Base-by-base conservation (phyloP, 2,113 vertebrate species). In the Promerops cafer region DNA sequence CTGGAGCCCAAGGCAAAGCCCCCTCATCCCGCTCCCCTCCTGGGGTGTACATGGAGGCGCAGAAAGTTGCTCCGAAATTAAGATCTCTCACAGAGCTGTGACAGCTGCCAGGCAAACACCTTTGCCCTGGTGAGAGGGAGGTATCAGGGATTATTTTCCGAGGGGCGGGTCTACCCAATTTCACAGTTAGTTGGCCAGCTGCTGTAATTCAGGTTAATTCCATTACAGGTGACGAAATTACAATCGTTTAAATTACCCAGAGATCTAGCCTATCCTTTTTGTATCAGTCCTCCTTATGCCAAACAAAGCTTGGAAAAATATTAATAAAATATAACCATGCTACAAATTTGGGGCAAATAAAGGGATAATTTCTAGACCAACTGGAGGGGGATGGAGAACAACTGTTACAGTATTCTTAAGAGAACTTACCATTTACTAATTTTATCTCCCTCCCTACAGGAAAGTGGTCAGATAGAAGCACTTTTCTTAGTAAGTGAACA, bases 21-120 rank as follows among this genome's bases (percentile, higher is more conserved):
- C 23, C 10, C 63, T 18, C 9, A 16, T 21, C 33, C 50, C 40
- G 3, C 30, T 10, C 11, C 28, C 5, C 26, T 56, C 42, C 42
- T 16, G 6, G 11, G 1, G 6, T 3, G 74, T 2, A 3, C 13
- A 4, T 1, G n/a, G n/a, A 26, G 69, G 17, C 28, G 16, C 54
- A 28, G n/a, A 53, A 75, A 76, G 53, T n/a, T 44, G 22, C 63
- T 81, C 35, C 2, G 50, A 45, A 50, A 5, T 11, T 3, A 20
- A 19, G 11, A 2, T 30, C 11, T 47, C 27, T 61, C 17, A 13
- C 20, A 18, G 24, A 27, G 70, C 45, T 66, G 1, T 45, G 40
- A 15, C 33, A 15, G 30, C 9, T 30, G 35, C 50, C 64, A 33
- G 53, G 7, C 28, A 31, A 64, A 59, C 13, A 3, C 37, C 12